Base-by-base conservation (phyloP, 2,888 invertebrate genomes). In the Cheilosia variabilis region DNA sequence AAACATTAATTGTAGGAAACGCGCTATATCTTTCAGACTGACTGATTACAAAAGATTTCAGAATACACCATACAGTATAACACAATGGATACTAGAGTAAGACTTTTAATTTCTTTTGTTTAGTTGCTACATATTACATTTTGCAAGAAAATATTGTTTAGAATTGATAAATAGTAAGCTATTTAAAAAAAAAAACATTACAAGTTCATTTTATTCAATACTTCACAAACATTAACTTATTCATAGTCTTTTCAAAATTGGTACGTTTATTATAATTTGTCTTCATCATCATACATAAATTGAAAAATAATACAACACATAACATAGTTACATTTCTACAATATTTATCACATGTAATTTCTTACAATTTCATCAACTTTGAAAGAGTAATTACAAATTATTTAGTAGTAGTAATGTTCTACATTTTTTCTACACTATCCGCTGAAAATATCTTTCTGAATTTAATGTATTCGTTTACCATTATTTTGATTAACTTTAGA, bases 1-100 rank as follows among this genome's bases (percentile, higher is more conserved):
- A 53, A 75, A 75, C 43, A 73, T 68, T 68, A 50, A 37, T 66
- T 50, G 50, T 83, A 78, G 66, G 53, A 69, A 77, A 62, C 63
- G 45, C 73, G 63, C 53, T 71, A 71, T 83, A 83, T 78, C 73
- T 78, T 73, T 73, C 79, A 71, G 75, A 84, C 84, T 79, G 83
- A 79, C 69, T 84, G 53, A 80, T 58, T 55, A 76, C 57, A 75
- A 63, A 69, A 68, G 62, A 73, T 78, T 82, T 77, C 77, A 73
- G 52, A 68, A 66, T 62, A 60, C 58, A 71, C 77, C 77, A 72
- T 82, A 77, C 57, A 65, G 65, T 71, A 81, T 81, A 71, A 71
- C 41, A 65, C 68, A 76, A 52, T 71, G 55, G 34, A 60, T 50
- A 47, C 41, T 75, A 76, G 68, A 76, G 43, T 81, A 76, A 71